phyloP scores from a whole-genome alignment of 2,113 vertebrate genomes.

The Uropsilus gracilis region DNA sequence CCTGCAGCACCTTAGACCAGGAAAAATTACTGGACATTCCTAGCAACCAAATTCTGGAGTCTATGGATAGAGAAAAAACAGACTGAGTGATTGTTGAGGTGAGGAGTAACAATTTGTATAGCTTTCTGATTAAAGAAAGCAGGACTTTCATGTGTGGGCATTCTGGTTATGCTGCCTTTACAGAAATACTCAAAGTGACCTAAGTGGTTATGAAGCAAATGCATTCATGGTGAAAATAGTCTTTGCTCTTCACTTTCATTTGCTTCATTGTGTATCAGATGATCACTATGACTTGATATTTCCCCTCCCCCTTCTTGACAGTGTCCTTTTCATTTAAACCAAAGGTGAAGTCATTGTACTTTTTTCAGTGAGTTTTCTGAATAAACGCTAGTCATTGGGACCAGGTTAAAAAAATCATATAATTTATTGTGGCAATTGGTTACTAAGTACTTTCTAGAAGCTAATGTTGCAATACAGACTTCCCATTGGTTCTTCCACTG shows the following conservation, averaged over 20 bases:
- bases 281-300: neutral
- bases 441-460: slow-evolving; percentile 5
- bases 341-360: slow-evolving; percentile 72
- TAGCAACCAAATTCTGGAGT: slow-evolving; percentile 7
- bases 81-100: neutral
- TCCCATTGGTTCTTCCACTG: slow-evolving; percentile 57
- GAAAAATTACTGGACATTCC: slow-evolving; percentile 3
- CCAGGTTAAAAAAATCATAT: neutral
- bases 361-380: slow-evolving; percentile 53
- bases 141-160: neutral
- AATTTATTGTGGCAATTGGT: neutral
- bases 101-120: neutral
- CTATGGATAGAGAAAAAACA: slow-evolving; percentile 37
- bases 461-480: slow-evolving; percentile 45
- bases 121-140: neutral
- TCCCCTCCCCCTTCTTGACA: neutral
- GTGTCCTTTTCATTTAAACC: slow-evolving; percentile 61
- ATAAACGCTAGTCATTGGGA: slow-evolving; percentile 47
- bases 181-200: slow-evolving; percentile 44
- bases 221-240: neutral
- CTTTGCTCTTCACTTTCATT: slow-evolving; percentile 70
- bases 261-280: neutral
- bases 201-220: slow-evolving; percentile 52
- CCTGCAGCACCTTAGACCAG: slow-evolving; percentile 62
- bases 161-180: slow-evolving; percentile 46